A percentile compares a stretch with the other conserved stretches of the same genome.
Conservation (phyloP, 2,888 invertebrate species). For the Cheiracanthium punctorium region DNA sequence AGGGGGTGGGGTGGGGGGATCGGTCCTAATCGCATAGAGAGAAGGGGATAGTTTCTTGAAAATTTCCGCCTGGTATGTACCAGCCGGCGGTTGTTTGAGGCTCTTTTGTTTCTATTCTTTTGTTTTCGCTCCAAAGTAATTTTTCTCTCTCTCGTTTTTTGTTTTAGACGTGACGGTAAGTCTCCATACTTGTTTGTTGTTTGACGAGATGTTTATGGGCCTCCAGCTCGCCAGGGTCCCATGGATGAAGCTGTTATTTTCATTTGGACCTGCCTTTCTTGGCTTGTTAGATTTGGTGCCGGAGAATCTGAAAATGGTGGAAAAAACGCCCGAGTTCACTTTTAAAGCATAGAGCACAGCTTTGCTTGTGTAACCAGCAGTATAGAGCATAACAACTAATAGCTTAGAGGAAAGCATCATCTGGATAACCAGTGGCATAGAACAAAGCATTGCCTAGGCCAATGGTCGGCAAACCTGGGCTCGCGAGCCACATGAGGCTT, state of each 20-base stretch:
- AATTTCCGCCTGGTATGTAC: constrained; percentile 7
- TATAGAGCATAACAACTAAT: too few relatives aligned
- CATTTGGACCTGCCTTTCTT: too few relatives aligned
- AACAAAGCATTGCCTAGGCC: too few relatives aligned
- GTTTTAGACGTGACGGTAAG: background rate
- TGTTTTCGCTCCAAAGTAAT: background rate
- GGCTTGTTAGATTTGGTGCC: too few relatives aligned
- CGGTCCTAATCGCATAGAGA: background rate
- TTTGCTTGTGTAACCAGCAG: too few relatives aligned
- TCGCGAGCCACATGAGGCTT: too few relatives aligned
- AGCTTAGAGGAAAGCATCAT: too few relatives aligned
- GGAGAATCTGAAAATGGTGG: too few relatives aligned
- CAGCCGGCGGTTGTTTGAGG: background rate
- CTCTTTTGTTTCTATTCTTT: background rate
- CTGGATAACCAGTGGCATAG: too few relatives aligned
- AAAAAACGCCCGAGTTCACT: too few relatives aligned
- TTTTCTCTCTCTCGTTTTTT: background rate
- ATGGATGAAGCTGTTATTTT: constrained; percentile 4
- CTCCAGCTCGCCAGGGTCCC: background rate
- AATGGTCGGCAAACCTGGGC: too few relatives aligned
- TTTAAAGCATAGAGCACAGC: too few relatives aligned
- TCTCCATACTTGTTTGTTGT: background rate
- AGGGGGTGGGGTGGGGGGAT: constrained; percentile 21
- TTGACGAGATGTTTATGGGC: constrained; percentile 3
- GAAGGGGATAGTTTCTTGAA: constrained; percentile 10